Base-by-base conservation (phyloP, 2,888 invertebrate species). In the Drosophila austrosaltans region DNA sequence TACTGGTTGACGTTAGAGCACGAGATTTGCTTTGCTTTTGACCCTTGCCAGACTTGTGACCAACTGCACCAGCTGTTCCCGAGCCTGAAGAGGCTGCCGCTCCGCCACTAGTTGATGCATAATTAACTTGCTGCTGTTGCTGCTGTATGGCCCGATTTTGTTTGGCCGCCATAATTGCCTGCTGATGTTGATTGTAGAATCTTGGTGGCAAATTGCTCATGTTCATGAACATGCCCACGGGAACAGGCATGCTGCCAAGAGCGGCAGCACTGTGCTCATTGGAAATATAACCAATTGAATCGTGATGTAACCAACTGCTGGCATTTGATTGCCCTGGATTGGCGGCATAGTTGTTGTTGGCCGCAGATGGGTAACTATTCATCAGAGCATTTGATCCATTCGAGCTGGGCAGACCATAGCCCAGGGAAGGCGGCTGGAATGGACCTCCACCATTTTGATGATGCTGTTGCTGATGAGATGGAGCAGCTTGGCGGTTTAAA, bases 211-310 rank as follows among this genome's bases (percentile, higher is more conserved):
- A 95, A 82, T 95, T 95, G 12, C 95, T 94, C 96, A 96, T 97
- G 92, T 96, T 97, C 95, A 98, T 96, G 82, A 97, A 96, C 97
- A 98, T 98, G 53, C 98, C 98, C 57, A 98, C 96, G 0, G 98
- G 97, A 3, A 99, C 98, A 0, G 98, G 98, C 78, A 98, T 94
- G 81, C 96, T 96, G 82, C 96, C 96, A 91, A 96, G 93, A 40
- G 95, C 94, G 0, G 95, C 95, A 70, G 96, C 95, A 0, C 95
- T 95, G 25, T 96, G 94, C 90, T 97, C 97, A 0, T 96, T 96
- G 6, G 97, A 97, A 78, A 98, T 98, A 93, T 97, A 98, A 62
- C 97, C 97, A 76, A 98, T 96, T 30, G 98, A 97, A 92, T 99
- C 98, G 78, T 96, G 95, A 54, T 96, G 97, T 58, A 85, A 56